Conservation (phyloP, 2,888 invertebrate species). For the Pammene aurita region DNA sequence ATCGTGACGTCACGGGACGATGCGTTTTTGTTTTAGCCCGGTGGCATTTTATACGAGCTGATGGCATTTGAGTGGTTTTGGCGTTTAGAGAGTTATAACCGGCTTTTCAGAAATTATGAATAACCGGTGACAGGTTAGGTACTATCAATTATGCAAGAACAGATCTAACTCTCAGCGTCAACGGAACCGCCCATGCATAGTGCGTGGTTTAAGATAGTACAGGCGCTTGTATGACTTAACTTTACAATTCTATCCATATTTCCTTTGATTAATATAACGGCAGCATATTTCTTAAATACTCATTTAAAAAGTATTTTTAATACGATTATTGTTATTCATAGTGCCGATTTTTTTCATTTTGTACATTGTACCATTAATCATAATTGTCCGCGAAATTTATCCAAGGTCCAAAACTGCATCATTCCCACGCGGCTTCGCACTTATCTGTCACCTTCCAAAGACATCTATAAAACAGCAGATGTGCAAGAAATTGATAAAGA, state of each 20-base stretch:
- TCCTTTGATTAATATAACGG: no score
- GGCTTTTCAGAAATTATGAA: not conserved
- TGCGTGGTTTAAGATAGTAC: no score
- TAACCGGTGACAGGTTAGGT: no score
- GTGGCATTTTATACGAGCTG: conserved; percentile 22
- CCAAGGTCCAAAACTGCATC: conserved; percentile 12
- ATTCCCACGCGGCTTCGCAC: conserved; percentile 61
- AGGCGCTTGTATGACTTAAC: no score
- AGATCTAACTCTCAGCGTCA: no score
- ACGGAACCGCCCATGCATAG: no score
- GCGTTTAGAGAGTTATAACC: not conserved
- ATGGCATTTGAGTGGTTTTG: not conserved
- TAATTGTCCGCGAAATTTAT: not conserved
- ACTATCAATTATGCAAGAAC: no score
- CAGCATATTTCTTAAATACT: no score
- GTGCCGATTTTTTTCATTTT: no score
- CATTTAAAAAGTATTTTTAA: no score
- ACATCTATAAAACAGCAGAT: conserved; percentile 64
- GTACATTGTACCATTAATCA: not conserved
- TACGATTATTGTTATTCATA: no score
- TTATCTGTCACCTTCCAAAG: conserved; percentile 51
- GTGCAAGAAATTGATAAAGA: conserved; percentile 64
- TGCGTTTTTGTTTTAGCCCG: conserved; percentile 44
- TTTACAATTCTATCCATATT: no score
- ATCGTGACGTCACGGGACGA: conserved; percentile 69